A percentile compares a stretch with the other conserved stretches of the same genome.
Evolutionary conservation across 1,140 invertebrate species (phyloP).

Genomic region (Heliconius melpomene): DNA sequence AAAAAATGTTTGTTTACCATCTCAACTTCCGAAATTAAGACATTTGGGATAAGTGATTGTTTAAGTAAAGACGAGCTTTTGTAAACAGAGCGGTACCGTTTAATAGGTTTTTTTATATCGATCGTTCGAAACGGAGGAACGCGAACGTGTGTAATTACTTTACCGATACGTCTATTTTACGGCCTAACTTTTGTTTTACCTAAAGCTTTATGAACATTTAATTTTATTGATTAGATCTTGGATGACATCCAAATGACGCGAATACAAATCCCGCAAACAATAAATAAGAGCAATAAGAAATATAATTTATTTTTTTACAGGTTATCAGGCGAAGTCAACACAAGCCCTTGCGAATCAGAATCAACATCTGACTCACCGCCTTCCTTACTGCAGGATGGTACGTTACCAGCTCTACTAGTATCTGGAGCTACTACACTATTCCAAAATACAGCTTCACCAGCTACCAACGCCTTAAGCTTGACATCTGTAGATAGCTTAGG

Average conservation of each 20-base stretch:
- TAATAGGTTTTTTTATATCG: constrained; percentile 61
- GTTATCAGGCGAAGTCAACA: constrained; percentile 70
- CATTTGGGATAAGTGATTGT: constrained; percentile 56
- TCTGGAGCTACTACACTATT: constrained; percentile 69
- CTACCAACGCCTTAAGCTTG: constrained; percentile 54
- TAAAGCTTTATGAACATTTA: neutral
- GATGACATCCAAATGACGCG: neutral
- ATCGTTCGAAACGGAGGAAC: constrained; percentile 54
- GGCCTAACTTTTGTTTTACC: neutral
- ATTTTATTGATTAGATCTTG: neutral
- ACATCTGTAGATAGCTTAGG: constrained; percentile 62
- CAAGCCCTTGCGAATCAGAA: constrained; percentile 73
- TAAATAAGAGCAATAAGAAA: too few relatives aligned
- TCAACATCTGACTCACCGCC: constrained; percentile 74
- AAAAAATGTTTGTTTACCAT: constrained; percentile 38
- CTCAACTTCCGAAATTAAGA: constrained; percentile 63
- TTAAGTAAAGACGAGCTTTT: constrained; percentile 54
- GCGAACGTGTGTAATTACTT: constrained; percentile 35
- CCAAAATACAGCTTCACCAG: constrained; percentile 62
- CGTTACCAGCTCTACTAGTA: constrained; percentile 73
- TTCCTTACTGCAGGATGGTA: constrained; percentile 71
- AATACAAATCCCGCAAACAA: neutral
- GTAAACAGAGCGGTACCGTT: constrained; percentile 55
- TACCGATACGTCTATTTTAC: constrained; percentile 20
- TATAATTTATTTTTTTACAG: constrained; percentile 46